Conservation (phyloP, 1,140 invertebrate species). For the Dryas iulia region DNA sequence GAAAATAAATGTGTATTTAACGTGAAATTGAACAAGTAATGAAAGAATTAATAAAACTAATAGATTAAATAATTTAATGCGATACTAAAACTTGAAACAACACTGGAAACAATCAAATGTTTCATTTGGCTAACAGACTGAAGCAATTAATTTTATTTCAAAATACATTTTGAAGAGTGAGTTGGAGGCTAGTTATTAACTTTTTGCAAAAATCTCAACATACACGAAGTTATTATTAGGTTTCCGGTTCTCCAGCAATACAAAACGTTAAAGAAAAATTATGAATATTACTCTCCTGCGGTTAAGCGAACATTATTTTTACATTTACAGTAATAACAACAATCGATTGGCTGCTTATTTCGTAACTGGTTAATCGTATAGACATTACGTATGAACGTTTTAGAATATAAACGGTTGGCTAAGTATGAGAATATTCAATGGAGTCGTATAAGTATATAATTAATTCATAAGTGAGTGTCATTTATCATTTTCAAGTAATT, state of each 20-base stretch:
- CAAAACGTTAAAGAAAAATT: conserved; percentile 22
- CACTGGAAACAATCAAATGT: background rate
- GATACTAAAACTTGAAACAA: background rate
- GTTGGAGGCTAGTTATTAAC: conserved; percentile 36
- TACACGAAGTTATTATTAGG: conserved; percentile 27
- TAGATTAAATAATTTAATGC: background rate
- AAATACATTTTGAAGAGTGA: conserved; percentile 14
- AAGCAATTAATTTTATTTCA: conserved; percentile 20
- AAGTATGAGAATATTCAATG: background rate
- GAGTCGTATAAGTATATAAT: background rate
- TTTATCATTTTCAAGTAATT: background rate
- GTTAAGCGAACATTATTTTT: conserved; percentile 14
- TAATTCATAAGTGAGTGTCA: background rate
- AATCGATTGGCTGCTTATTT: background rate
- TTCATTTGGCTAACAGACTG: background rate
- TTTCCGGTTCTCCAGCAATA: conserved; percentile 26
- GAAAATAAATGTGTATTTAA: no score
- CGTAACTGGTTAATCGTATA: background rate
- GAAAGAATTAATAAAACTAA: background rate
- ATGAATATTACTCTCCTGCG: conserved; percentile 20
- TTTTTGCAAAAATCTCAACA: conserved; percentile 31
- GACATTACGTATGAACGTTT: background rate
- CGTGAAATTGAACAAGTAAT: no score
- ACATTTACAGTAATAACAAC: background rate
- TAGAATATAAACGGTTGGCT: background rate